Conservation (phyloP, 2,888 invertebrate species). For the Campoletis raptor region DNA sequence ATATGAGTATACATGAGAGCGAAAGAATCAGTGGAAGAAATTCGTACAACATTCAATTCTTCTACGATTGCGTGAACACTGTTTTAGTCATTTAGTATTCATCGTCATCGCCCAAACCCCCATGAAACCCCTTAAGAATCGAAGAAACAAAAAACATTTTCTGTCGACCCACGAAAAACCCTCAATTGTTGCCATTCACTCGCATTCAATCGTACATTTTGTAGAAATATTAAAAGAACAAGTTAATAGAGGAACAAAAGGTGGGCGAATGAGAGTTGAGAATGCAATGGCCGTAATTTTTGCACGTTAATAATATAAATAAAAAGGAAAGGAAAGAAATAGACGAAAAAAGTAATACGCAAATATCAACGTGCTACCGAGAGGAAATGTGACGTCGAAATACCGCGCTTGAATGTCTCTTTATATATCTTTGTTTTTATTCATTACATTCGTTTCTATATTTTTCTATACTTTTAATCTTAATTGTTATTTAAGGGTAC, state of each 20-base stretch:
- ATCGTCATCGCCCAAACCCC: slow-evolving; percentile 36
- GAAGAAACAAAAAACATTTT: slow-evolving; percentile 32
- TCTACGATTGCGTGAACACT: slow-evolving; percentile 33
- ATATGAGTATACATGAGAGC: slow-evolving; percentile 33
- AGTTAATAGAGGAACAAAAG: slow-evolving; percentile 56
- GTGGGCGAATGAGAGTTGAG: slow-evolving; percentile 57
- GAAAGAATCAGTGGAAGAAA: slow-evolving; percentile 35
- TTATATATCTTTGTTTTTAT: slow-evolving; percentile 30
- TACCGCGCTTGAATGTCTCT: slow-evolving; percentile 59
- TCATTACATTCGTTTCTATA: slow-evolving; percentile 10
- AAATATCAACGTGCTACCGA: slow-evolving; percentile 45
- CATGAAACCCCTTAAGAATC: neutral
- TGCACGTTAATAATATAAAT: slow-evolving; percentile 68
- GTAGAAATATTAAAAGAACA: slow-evolving; percentile 64
- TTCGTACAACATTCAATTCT: slow-evolving; percentile 35
- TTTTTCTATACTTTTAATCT: slow-evolving; percentile 8
- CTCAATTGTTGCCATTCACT: slow-evolving; percentile 64
- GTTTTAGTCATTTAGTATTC: slow-evolving; percentile 52
- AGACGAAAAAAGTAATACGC: slow-evolving; percentile 31
- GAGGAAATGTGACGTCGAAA: slow-evolving; percentile 51
- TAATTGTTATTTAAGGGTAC: neutral
- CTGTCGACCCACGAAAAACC: slow-evolving; percentile 30
- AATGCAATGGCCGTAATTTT: slow-evolving; percentile 68
- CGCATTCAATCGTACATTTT: slow-evolving; percentile 59
- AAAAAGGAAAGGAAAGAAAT: slow-evolving; percentile 47